Percentiles rank a stretch among this genome's conserved stretches.
Evolutionary conservation across 92 coral and sea anemone species (phyloP).

Genomic region (Heteractis magnifica): DNA sequence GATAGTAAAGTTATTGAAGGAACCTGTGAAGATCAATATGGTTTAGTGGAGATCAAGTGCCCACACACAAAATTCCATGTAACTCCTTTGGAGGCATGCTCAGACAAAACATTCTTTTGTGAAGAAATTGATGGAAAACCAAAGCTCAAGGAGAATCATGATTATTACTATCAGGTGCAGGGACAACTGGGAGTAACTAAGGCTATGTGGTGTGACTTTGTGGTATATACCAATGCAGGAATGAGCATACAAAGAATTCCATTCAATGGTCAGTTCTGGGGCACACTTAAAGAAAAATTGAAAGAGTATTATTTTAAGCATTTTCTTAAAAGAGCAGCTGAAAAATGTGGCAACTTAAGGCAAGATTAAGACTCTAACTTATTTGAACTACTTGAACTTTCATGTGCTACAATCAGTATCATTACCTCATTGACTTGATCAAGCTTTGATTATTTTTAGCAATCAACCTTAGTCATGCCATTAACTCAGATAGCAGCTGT

Average conservation of each 20-base stretch:
- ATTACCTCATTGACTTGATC: slow-evolving; percentile 11
- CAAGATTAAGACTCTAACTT: slow-evolving; percentile 11
- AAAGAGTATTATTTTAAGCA: slow-evolving; percentile 26
- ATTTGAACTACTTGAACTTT: slow-evolving; percentile 25
- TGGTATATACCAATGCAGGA: slow-evolving; percentile 38
- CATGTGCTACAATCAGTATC: slow-evolving; percentile 23
- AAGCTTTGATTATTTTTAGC: slow-evolving; percentile 12
- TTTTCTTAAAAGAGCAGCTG: slow-evolving; percentile 27
- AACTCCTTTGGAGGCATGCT: slow-evolving; percentile 34
- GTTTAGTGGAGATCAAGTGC: slow-evolving; percentile 40
- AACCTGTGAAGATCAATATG: slow-evolving; percentile 29
- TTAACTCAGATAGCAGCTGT: background rate
- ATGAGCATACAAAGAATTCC: slow-evolving; percentile 35
- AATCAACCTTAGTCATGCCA: slow-evolving; percentile 21
- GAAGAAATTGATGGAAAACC: slow-evolving; percentile 26
- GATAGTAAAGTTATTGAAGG: slow-evolving; percentile 40
- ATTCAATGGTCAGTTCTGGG: slow-evolving; percentile 35
- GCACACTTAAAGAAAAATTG: slow-evolving; percentile 16
- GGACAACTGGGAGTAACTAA: slow-evolving; percentile 46
- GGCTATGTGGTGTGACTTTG: slow-evolving; percentile 52
- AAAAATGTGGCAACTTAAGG: background rate
- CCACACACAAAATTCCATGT: slow-evolving; percentile 41
- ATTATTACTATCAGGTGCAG: slow-evolving; percentile 32
- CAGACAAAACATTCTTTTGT: slow-evolving; percentile 21
- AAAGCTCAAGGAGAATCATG: slow-evolving; percentile 21